A percentile compares a stretch with the other conserved stretches of the same genome.
Evolutionary conservation across 2,113 vertebrate genomes (phyloP).

Genomic region (Melanostigma gelatinosum): DNA sequence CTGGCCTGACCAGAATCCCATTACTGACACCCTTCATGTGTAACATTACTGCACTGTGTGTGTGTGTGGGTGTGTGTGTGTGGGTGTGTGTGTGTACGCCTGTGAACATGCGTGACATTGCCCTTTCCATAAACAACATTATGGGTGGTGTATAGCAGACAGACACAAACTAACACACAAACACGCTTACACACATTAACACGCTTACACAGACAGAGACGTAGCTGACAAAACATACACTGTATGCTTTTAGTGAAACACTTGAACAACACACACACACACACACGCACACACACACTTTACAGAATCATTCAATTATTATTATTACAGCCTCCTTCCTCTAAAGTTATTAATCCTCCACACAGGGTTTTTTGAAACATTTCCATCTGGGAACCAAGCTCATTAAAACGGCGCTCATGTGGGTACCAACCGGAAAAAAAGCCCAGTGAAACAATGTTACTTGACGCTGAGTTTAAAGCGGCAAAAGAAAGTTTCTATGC

Average conservation of each 20-base stretch:
- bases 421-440: slow-evolving; percentile 54
- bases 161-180: slow-evolving; percentile 24
- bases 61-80: slow-evolving; percentile 16
- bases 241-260: slow-evolving; percentile 22
- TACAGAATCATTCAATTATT: slow-evolving; percentile 56
- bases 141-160: slow-evolving; percentile 38
- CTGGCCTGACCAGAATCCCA: slow-evolving; percentile 76
- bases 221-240: slow-evolving; percentile 10
- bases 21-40: slow-evolving; percentile 82
- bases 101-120: slow-evolving; percentile 73
- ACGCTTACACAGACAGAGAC: slow-evolving; percentile 1
- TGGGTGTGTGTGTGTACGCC: slow-evolving; percentile 12
- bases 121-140: slow-evolving; percentile 68
- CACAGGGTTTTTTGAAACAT: slow-evolving; percentile 63
- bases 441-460: slow-evolving; percentile 61
- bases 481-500: slow-evolving; percentile 48
- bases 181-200: not conserved
- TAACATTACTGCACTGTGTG: slow-evolving; percentile 68
- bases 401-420: slow-evolving; percentile 73
- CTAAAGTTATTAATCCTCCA: slow-evolving; percentile 74
- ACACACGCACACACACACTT: slow-evolving; percentile 38
- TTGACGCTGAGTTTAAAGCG: slow-evolving; percentile 49
- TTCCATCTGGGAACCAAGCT: slow-evolving; percentile 70
- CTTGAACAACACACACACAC: slow-evolving; percentile 16
- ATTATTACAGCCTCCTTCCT: slow-evolving; percentile 65